Evolutionary conservation across 92 coral and sea anemone genomes (phyloP).

Genomic region (Montipora capitata): DNA sequence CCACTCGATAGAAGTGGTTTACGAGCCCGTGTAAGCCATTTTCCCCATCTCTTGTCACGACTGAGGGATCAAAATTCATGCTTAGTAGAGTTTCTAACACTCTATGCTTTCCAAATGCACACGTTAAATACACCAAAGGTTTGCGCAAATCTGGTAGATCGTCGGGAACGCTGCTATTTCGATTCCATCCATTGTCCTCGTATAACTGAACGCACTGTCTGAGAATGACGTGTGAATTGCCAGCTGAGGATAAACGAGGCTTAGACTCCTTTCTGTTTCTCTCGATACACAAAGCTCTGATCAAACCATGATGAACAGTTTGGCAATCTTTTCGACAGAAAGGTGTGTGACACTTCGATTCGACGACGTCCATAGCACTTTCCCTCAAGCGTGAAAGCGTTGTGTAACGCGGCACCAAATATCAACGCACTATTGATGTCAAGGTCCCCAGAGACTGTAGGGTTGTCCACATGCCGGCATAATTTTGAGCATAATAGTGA

Average conservation of each 20-base stretch:
- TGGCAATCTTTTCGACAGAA: conserved; percentile 75
- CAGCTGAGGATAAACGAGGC: conserved; percentile 50
- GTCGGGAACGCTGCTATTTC: conserved; percentile 76
- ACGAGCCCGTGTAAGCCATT: conserved; percentile 80
- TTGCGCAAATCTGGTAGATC: conserved; percentile 54
- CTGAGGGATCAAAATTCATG: conserved; percentile 72
- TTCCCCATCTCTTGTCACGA: conserved; percentile 73
- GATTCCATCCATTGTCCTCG: conserved; percentile 76
- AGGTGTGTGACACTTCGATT: conserved; percentile 75
- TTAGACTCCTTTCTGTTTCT: conserved; percentile 71
- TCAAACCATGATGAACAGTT: conserved; percentile 74
- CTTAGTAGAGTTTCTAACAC: conserved; percentile 71
- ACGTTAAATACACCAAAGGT: conserved; percentile 76
- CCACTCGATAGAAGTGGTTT: conserved; percentile 69
- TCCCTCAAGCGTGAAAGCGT: too few species aligned
- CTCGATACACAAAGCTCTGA: conserved; percentile 76
- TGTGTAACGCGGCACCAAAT: too few species aligned
- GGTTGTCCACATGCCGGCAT: too few species aligned
- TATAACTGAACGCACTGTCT: conserved; percentile 63
- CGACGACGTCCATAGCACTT: conserved; percentile 41
- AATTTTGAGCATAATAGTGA: too few species aligned
- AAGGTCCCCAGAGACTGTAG: too few species aligned
- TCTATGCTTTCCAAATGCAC: conserved; percentile 86
- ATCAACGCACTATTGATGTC: too few species aligned
- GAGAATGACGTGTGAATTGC: conserved; percentile 69